Evolutionary conservation across 2,797 vertebrate species (phyloP), one percentile per base, ranked within the genome.

Genomic region (Coregonus sp.): DNA sequence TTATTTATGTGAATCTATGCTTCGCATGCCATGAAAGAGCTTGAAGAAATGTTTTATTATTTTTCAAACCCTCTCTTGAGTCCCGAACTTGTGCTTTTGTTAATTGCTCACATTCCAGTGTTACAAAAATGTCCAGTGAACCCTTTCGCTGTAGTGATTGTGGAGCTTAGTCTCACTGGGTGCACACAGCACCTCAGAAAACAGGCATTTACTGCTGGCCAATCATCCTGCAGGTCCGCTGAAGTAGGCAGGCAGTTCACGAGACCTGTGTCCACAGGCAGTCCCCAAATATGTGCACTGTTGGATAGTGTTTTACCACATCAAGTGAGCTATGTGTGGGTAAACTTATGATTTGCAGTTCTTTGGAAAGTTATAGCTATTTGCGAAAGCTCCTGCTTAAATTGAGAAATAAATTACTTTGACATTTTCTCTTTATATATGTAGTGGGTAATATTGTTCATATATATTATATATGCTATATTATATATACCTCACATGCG

Each of bases 191-290:
- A 51, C 52, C 33, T 69, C 29, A 54, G 67, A 51, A 56, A 31
- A 29, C 56, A 9, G 11, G 69, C 25, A 29, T 70, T 20, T 65
- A 37, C 54, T 51, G 52, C 72, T 63, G 54, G 35, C 33, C 11
- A 40, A 63, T 63, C 72, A 20, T 18, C 51, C 68, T 18, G 68
- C 54, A 4, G 40, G 69, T 71, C 75, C 63, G 75, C 75, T 77
- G 70, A 77, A 7, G 63, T 16, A 51, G 69, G 35, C 15, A 61
- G 75, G 69, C 40, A 18, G 69, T 51, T 66, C 75, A 77, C 56
- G n/a, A 72, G 75, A 72, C 37, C 5, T 7, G 18, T 63, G 56
- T 47, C 72, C 18, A 47, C 72, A 72, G 70, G 70, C 70, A 31
- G 50, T 72, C 50, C 25, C 7, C 4, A 18, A 31, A 6, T 35